A percentile compares a stretch with the other conserved stretches of the same genome.
Evolutionary conservation across 1,140 invertebrate genomes (phyloP).

Genomic region (Scylla paramamosain): DNA sequence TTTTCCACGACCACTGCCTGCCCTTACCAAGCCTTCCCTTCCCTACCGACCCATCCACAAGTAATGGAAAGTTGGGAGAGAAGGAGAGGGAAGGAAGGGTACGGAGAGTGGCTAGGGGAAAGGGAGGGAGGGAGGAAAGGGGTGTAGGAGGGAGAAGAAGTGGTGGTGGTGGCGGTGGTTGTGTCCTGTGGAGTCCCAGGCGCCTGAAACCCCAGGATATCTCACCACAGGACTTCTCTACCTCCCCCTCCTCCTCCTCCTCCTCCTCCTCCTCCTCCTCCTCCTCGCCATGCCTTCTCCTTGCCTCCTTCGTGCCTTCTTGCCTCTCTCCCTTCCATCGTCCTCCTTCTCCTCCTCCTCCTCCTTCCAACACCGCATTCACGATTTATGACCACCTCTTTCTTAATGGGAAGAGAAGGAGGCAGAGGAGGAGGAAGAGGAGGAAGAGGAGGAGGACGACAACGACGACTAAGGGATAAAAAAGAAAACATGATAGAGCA

Average conservation of each 20-base stretch:
- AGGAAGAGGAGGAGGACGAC: neutral
- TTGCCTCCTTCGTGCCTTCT: too few species aligned
- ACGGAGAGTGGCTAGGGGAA: neutral
- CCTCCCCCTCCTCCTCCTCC: constrained; percentile 7
- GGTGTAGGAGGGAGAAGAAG: neutral
- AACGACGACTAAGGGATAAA: too few species aligned
- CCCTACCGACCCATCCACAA: too few species aligned
- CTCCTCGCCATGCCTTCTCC: too few species aligned
- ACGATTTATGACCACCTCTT: neutral
- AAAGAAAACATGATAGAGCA: neutral
- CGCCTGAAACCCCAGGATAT: neutral
- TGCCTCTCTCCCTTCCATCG: too few species aligned
- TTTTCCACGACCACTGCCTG: too few species aligned
- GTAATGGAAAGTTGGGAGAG: too few species aligned
- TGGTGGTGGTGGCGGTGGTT: neutral
- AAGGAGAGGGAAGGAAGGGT: neutral
- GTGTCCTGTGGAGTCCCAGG: neutral
- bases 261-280: neutral
- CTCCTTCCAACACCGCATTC: neutral
- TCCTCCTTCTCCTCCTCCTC: neutral
- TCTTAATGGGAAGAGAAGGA: neutral
- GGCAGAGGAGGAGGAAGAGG: constrained; percentile 17
- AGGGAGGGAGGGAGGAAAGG: neutral
- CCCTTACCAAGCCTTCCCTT: too few species aligned
- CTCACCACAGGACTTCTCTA: neutral